Conservation (phyloP, 1,140 invertebrate species). For the Aporrectodea caliginosa region DNA sequence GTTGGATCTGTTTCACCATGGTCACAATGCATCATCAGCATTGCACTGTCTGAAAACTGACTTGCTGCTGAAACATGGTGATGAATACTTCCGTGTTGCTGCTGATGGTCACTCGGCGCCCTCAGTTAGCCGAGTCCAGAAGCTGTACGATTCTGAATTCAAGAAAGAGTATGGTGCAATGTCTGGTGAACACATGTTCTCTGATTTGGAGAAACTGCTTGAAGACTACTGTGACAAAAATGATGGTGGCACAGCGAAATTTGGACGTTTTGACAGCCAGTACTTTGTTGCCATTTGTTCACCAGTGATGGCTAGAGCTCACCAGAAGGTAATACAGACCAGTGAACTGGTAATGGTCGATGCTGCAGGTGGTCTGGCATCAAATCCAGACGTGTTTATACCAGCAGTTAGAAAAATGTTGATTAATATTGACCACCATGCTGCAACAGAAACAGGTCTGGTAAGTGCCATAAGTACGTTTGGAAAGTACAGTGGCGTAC, state of each 20-base stretch:
- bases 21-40: not conserved
- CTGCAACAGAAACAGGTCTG: too few species aligned
- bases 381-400: too few species aligned
- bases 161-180: not conserved
- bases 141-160: not conserved
- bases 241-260: not conserved
- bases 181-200: not conserved
- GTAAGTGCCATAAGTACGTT: too few species aligned
- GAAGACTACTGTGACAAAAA: not conserved
- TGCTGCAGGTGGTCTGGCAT: not conserved
- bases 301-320: not conserved
- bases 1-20: not conserved
- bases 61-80: not conserved
- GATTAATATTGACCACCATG: too few species aligned
- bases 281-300: not conserved
- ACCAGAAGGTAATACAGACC: not conserved
- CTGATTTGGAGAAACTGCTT: not conserved
- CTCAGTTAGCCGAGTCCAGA: not conserved
- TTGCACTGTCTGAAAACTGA: not conserved
- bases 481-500: too few species aligned
- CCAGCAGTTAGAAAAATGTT: too few species aligned
- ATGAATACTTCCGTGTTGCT: not conserved
- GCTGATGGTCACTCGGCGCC: not conserved
- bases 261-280: not conserved
- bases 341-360: not conserved